Evolutionary conservation across 2,113 vertebrate species (phyloP), one percentile per base, ranked within the genome.

Genomic region (Xerus inauris): DNA sequence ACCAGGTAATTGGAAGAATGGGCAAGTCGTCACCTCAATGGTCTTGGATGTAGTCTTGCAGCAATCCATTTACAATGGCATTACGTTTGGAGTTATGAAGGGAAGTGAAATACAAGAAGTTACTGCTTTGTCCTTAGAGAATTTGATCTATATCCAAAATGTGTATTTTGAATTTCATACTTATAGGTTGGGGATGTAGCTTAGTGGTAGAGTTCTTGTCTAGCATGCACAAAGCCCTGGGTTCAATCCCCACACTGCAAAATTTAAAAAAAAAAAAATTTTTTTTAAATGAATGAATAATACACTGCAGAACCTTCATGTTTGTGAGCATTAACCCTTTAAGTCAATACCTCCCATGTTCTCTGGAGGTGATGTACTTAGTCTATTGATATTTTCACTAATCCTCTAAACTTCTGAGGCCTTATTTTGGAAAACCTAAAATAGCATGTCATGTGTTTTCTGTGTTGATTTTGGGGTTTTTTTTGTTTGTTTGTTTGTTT

Each of bases 381-480:
- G 40, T 87, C 40, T 59, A 1, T 54, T 87, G n/a, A 73, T 93
- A 30, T 47, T 64, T 45, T 64, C 49, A 75, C 16, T 82, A 49
- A 69, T 88, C 51, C 85, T 38, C 38, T 81, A 40, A 75, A 72
- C 67, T 86, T 79, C 47, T 47, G 13, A 90, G 64, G 14, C n/a
- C 35, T 89, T 93, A 30, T 91, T 22, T 57, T 91, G 38, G 83
- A 90, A 90, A 80, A 69, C 79, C 79, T 89, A 42, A 97, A n/a
- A 40, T 38, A 64, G 1, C 45, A 64, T 82, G 11, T 82, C 26
- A 11, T 54, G 6, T 59, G 42, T 83, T 95, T 96, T 84, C 32
- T 97, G 4, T 92, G 51, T 76, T 85, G 28, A 17, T 80, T 82
- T 94, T n/a, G n/a, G n/a, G n/a, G n/a, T n/a, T n/a, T n/a, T n/a